Percentiles rank a stretch among this genome's conserved stretches.
phyloP scores from a whole-genome alignment of 2,113 vertebrate genomes.

The Malurus melanocephalus region DNA sequence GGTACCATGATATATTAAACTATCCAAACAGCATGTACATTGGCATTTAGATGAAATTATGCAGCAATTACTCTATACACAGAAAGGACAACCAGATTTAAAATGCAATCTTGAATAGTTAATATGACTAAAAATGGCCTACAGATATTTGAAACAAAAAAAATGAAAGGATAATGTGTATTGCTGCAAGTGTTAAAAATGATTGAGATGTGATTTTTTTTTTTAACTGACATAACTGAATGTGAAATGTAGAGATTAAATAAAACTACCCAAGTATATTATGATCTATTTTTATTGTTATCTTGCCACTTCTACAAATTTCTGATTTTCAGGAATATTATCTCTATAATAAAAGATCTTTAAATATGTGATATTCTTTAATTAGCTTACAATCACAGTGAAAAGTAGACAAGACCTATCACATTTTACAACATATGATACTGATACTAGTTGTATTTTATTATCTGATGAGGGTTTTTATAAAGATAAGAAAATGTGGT shows the following conservation, averaged over 20 bases:
- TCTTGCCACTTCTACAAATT: background rate
- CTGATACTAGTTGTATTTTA: rapidly evolving
- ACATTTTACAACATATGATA: background rate
- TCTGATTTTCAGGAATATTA: background rate
- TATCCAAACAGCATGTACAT: background rate
- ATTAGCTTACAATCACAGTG: background rate
- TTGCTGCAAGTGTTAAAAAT: background rate
- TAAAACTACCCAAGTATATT: background rate
- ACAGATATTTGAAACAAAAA: background rate
- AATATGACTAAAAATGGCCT: background rate
- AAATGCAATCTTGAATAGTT: background rate
- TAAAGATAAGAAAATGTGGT: background rate
- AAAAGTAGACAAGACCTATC: background rate
- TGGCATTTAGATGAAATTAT: conserved; percentile 27
- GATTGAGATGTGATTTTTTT: background rate
- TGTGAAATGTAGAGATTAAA: background rate
- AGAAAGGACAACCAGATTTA: background rate
- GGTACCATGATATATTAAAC: background rate
- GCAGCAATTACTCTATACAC: background rate
- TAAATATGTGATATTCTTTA: background rate
- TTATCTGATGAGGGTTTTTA: background rate
- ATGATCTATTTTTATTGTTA: background rate
- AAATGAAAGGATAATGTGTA: background rate
- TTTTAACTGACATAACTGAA: background rate
- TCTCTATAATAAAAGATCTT: background rate